Base-by-base conservation (phyloP, 2,113 vertebrate genomes). In the Potamarius usumacintae region DNA sequence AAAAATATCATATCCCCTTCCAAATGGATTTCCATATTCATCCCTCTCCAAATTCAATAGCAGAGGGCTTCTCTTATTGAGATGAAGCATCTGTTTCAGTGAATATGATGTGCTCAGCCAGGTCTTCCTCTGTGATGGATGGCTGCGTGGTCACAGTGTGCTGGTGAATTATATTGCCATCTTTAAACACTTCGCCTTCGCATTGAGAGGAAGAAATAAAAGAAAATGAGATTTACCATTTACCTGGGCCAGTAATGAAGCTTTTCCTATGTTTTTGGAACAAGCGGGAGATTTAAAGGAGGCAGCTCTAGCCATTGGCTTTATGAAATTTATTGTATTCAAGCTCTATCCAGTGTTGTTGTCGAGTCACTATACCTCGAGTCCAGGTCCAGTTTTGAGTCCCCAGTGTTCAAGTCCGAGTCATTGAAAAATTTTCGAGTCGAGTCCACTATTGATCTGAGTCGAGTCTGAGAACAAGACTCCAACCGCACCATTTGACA, bases 1-100 rank as follows among this genome's bases (percentile, higher is more conserved):
- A 90, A 82, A 90, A 82, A 84, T 60, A 53, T 57, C 77, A 89
- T 89, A 90, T 89, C 80, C 89, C 83, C 53, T 85, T 86, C 89
- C 82, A 87, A 88, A 92, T 90, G 82, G 87, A 90, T 90, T 89
- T 90, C 84, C 88, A 91, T 91, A 90, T 89, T 91, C 65, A 92
- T 92, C 87, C 80, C 82, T 83, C 77, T 84, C 65, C 60, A 69
- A 67, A 74, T 86, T 79, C 76, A 80, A 84, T 87, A 83, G 86
- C 84, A 83, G 55, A 82, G 83, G 72, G 65, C 50, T 30, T 65
- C 72, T 83, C 65, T 89, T 91, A 92, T 91, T 92, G 89, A 91
- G 88, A 92, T 90, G 86, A 90, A 91, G 82, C 85, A 60, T 76
- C 65, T 86, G 84, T 63, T 85, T 89, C 76, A 88, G 78, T 48